Base-by-base conservation (phyloP, 2,888 invertebrate genomes). In the Steromphala cineraria region DNA sequence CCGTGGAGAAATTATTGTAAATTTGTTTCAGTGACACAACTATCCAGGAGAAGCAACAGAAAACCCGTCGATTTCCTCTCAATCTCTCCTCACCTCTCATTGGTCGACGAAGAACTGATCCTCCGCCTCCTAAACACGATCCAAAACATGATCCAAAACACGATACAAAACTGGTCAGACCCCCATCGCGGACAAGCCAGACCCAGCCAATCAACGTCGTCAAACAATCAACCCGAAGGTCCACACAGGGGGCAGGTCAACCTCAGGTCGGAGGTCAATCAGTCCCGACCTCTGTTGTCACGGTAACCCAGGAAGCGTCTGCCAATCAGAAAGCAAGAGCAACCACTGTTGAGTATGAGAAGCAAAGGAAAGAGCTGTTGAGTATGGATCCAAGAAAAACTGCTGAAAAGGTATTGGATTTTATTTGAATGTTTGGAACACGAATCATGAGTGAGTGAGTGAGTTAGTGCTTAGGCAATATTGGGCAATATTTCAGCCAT, bases 31-130 rank as follows among this genome's bases (percentile, higher is more conserved):
- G 76, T 8, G 76, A 76, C 17, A 76, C 53, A 13, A 53, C 79
- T 53, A 79, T 67, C 24, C 86, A 89, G 4, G 96, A 96, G 82
- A 95, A 88, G 75, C 87, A 89, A 36, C 83, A 84, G 28, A 88
- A 88, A 78, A n/a, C 84, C 2, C 79, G 87, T n/a, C 84, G 87
- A 24, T 88, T 88, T 74, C 86, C 87, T 2, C 82, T 88, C 8
- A 86, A 82, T 67, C 83, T 89, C 19, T 83, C 90, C 8, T 87
- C 90, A 8, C 90, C 90, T 4, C 82, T 89, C 28, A 78, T 84
- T 28, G 83, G 87, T 17, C 87, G 88, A 81, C 90, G 87, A 77
- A 84, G 82, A 78, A 75, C 75, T 56, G 82, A 83, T 28, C 46
- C 79, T 67, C 74, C 55, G 56, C 80, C 55, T 36, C 67, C 28